A percentile compares a stretch with the other conserved stretches of the same genome.
Conservation (phyloP, 2,113 vertebrate species). For the Odobenus rosmarus region DNA sequence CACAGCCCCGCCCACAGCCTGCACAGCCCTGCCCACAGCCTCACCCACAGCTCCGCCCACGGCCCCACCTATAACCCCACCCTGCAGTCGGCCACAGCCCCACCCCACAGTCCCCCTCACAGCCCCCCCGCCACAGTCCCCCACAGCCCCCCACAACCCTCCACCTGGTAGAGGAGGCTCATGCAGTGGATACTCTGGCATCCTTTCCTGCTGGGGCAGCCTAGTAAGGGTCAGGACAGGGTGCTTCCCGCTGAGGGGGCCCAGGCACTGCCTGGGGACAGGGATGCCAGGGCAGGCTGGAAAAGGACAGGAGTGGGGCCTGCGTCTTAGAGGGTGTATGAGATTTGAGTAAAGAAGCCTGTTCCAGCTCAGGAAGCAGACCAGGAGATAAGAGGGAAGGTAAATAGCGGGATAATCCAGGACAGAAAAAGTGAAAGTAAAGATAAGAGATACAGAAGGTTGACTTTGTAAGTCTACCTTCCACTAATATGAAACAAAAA, state of each 20-base stretch:
- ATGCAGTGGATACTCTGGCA: background rate
- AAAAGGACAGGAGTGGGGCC: background rate
- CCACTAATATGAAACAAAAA: background rate
- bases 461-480: too few species aligned
- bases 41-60: fast-evolving
- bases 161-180: too few species aligned
- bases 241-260: background rate
- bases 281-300: background rate
- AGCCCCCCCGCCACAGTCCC: background rate
- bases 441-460: background rate
- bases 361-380: background rate
- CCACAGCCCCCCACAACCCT: background rate
- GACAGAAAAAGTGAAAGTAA: background rate
- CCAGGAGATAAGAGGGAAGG: background rate
- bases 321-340: background rate
- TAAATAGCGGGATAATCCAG: background rate
- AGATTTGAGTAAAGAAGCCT: background rate
- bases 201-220: background rate
- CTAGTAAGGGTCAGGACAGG: background rate
- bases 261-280: background rate
- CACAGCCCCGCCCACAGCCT: background rate
- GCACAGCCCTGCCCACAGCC: background rate
- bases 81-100: background rate
- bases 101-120: background rate
- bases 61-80: too few species aligned